Evolutionary conservation across 2,113 vertebrate species (phyloP), one percentile per base, ranked within the genome.

Genomic region (Catharus minimus): DNA sequence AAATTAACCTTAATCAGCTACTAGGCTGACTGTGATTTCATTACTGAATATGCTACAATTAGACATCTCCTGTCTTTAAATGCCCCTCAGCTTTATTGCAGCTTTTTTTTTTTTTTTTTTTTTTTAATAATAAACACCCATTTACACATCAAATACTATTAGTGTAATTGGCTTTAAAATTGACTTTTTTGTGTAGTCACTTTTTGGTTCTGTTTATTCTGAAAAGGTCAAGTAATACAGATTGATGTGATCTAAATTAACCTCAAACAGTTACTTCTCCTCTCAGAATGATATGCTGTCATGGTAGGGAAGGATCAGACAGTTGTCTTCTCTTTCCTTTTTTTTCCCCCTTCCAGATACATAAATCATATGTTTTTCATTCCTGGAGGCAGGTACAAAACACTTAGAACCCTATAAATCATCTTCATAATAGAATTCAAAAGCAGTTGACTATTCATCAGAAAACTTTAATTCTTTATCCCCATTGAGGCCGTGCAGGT

Each of bases 1-100:
- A 98, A 97, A 98, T 98, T 98, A 98, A 98, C 97, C 97, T 97
- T 98, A 97, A 98, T 98, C 97, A 98, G 97, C 96, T 97, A 94
- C 96, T 95, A 94, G 95, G 91, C 93, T 97, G 97, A 92, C 94
- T 96, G 95, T 94, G 96, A 97, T 98, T 97, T 97, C 94, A 96
- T 97, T 96, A 95, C 92, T 96, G 95, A 93, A 94, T 98, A 96
- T 93, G 95, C 69, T 96, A 93, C 97, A 97, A 95, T 97, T 97
- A 97, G 91, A 96, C 83, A 95, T 97, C 95, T 93, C 91, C 94
- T 96, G 86, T 94, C 94, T 98, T 96, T 96, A 91, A 95, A 97
- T 97, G 94, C 85, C 95, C 95, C 64, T 65, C 89, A 95, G 92
- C 94, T 94, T 95, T 96, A 88, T 77, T 69, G 87, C 87, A 92